Percentiles rank a stretch among this genome's conserved stretches.
These are phyloP conservation scores for Drosophila affinis DNA, from an alignment of 2,888 invertebrate genomes.

Conservation along the genomic window DNA sequence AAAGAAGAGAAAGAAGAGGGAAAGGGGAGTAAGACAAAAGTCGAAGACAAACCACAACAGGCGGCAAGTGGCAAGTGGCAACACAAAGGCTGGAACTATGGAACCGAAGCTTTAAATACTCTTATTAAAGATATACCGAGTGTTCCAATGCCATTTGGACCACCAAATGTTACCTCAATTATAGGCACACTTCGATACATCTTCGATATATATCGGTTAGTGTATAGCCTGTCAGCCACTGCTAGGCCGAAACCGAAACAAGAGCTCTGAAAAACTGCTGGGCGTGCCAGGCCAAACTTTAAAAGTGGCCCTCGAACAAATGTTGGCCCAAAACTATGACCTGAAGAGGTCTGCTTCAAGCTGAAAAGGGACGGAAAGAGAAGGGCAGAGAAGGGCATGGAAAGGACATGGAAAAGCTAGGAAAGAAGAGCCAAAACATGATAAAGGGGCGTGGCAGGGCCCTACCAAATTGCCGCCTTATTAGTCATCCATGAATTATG, in stretches of 20 bases:
- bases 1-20: not conserved
- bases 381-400: too few species aligned
- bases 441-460: constrained; percentile 32
- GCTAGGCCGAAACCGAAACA: not conserved
- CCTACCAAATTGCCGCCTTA: constrained; percentile 8
- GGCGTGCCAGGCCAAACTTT: constrained; percentile 62
- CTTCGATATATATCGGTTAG: too few species aligned
- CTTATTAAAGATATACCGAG: not conserved
- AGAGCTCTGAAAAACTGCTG: constrained; percentile 39
- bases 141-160: too few species aligned
- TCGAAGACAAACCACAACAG: constrained; percentile 63
- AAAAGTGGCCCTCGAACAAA: constrained; percentile 67
- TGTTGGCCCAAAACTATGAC: not conserved
- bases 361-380: not conserved
- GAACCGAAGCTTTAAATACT: not conserved
- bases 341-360: too few species aligned
- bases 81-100: too few species aligned
- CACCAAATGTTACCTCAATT: too few species aligned
- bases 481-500: constrained; percentile 18
- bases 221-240: too few species aligned
- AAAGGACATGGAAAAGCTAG: not conserved
- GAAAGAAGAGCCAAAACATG: not conserved
- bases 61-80: constrained; percentile 27
- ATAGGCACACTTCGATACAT: too few species aligned
- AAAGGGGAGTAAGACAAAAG: constrained; percentile 32